Conservation (phyloP, 1,140 invertebrate genomes). For the Nixonia krombeini region DNA sequence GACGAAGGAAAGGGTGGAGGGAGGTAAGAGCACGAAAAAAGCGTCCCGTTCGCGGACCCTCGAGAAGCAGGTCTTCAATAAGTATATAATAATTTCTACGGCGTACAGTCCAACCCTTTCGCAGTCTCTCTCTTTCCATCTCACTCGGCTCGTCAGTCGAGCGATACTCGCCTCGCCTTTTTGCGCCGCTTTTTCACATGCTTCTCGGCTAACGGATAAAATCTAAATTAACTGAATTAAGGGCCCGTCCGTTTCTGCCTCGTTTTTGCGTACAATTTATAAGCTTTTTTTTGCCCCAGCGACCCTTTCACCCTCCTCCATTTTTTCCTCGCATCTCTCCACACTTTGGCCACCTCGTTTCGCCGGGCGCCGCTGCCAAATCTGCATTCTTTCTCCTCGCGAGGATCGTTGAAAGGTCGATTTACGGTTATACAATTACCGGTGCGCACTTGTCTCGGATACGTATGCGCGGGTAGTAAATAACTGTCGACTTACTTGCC, state of each 20-base stretch:
- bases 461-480: background rate
- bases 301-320: background rate
- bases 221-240: slow-evolving; percentile 74
- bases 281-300: slow-evolving; percentile 35
- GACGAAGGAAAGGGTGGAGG: slow-evolving; percentile 22
- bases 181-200: slow-evolving; percentile 39
- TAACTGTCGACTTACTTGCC: background rate
- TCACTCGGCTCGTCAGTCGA: slow-evolving; percentile 9
- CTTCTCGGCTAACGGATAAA: slow-evolving; percentile 68
- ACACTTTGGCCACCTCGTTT: slow-evolving; percentile 2
- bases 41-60: slow-evolving; percentile 54
- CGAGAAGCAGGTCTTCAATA: slow-evolving; percentile 60
- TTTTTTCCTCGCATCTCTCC: slow-evolving; percentile 14
- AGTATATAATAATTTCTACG: slow-evolving; percentile 71
- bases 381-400: slow-evolving; percentile 27
- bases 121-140: slow-evolving; percentile 13
- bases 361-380: background rate
- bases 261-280: slow-evolving; percentile 66
- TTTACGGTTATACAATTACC: slow-evolving; percentile 70
- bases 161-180: slow-evolving; percentile 30
- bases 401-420: slow-evolving; percentile 66
- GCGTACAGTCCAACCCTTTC: slow-evolving; percentile 56
- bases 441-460: slow-evolving; percentile 42
- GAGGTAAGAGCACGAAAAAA: slow-evolving; percentile 50
- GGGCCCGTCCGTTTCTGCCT: slow-evolving; percentile 57